Evolutionary conservation across 2,888 invertebrate species (phyloP).

Genomic region (Lottia gigantea): DNA sequence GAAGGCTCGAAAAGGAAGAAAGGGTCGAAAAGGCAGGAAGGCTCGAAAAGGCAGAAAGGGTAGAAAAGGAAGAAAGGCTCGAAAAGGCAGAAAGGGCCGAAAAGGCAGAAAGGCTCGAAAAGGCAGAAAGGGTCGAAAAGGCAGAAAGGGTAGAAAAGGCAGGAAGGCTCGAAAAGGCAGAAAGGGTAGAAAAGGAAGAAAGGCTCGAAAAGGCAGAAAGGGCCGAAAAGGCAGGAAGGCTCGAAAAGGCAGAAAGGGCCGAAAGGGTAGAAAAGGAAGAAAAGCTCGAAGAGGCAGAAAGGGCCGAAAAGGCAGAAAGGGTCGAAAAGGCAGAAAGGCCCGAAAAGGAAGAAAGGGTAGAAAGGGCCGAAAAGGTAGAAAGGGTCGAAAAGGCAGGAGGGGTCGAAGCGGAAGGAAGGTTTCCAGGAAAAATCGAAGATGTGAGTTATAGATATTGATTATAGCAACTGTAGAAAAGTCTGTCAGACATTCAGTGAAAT

Average conservation of each 20-base stretch:
- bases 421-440: background rate
- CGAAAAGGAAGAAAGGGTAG: background rate
- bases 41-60: background rate
- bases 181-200: background rate
- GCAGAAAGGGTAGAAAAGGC: background rate
- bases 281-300: background rate
- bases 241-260: no score
- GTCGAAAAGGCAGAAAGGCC: background rate
- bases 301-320: background rate
- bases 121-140: background rate
- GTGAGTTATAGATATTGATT: no score
- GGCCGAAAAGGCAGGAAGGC: no score
- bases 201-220: background rate
- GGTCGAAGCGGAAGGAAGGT: background rate
- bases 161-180: background rate
- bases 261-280: background rate
- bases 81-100: background rate
- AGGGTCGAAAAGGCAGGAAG: background rate
- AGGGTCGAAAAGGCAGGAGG: background rate
- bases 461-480: no score
- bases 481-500: no score
- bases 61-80: background rate
- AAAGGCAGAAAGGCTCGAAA: background rate
- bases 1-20: background rate
- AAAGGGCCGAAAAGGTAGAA: background rate